Evolutionary conservation across 1,140 invertebrate species (phyloP).

Genomic region (Trichonephila inaurata): DNA sequence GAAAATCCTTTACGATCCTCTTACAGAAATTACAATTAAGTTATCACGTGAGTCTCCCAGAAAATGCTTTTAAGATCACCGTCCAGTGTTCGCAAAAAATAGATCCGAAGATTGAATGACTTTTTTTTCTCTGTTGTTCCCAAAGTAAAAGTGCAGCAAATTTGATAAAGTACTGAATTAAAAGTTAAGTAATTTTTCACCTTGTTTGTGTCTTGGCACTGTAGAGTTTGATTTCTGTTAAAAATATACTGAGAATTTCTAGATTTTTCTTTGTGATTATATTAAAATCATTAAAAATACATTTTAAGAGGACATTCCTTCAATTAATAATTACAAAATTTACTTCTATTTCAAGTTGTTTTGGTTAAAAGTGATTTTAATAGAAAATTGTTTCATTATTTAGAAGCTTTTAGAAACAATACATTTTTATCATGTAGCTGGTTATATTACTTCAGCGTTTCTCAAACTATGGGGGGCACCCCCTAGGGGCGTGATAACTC

Average conservation of each 20-base stretch:
- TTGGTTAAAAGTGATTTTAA: no score
- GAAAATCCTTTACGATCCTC: slow-evolving; percentile 8
- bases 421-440: no score
- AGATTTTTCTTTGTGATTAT: background rate
- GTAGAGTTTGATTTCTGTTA: background rate
- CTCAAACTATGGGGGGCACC: no score
- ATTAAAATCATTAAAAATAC: no score
- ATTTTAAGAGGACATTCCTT: no score
- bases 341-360: no score
- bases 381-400: no score
- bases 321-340: no score
- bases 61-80: slow-evolving; percentile 5
- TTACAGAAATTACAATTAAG: slow-evolving; percentile 12
- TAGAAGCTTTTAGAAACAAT: no score
- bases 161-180: background rate
- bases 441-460: no score
- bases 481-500: no score
- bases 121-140: background rate
- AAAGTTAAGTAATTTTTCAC: background rate
- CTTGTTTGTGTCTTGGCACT: background rate
- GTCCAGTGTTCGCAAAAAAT: background rate
- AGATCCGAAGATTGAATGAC: background rate
- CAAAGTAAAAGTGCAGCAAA: background rate
- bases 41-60: background rate
- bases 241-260: background rate